phyloP scores from a whole-genome alignment of 1,140 invertebrate species.

The Oscheius sp. region DNA sequence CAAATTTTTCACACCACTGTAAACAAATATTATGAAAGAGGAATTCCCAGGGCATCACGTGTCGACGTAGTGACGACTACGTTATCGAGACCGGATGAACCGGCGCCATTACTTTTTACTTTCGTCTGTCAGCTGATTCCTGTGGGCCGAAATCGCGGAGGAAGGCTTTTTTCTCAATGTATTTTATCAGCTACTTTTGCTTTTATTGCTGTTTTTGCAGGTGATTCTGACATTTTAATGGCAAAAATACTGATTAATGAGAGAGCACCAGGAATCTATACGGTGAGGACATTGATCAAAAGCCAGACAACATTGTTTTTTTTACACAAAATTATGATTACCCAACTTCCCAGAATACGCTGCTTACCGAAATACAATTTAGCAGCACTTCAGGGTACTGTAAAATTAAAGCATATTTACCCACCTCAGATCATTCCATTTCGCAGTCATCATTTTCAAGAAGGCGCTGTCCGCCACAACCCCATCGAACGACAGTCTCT shows the following conservation, averaged over 20 bases:
- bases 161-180: too few species aligned
- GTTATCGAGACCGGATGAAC: not conserved
- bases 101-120: not conserved
- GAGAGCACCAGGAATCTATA: too few species aligned
- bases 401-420: not conserved
- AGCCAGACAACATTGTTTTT: too few species aligned
- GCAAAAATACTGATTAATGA: too few species aligned
- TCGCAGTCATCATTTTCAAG: conserved; percentile 14
- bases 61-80: not conserved
- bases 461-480: conserved; percentile 1
- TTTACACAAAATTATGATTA: too few species aligned
- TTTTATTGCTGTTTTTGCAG: too few species aligned
- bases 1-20: not conserved
- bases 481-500: conserved; percentile 20
- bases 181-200: too few species aligned
- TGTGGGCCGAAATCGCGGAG: too few species aligned
- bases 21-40: not conserved
- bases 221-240: too few species aligned
- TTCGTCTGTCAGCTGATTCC: not conserved
- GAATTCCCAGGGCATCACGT: not conserved
- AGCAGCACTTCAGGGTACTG: not conserved
- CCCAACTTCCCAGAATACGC: too few species aligned
- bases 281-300: too few species aligned
- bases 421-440: conserved; percentile 14
- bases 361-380: too few species aligned